phyloP scores from a whole-genome alignment of 2,888 invertebrate genomes.

The Belgica antarctica region DNA sequence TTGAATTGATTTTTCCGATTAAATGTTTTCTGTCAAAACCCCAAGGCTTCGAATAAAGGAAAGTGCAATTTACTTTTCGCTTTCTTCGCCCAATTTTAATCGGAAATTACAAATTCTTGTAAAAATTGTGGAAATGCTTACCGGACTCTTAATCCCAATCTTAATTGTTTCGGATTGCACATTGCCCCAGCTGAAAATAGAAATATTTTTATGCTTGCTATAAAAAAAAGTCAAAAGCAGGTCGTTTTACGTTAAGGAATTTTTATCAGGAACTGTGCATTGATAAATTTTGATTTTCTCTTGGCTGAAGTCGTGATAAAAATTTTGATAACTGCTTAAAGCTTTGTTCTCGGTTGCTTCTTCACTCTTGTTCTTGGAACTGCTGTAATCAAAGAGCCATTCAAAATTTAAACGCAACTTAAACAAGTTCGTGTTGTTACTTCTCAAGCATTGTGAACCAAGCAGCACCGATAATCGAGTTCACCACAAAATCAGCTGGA shows the following conservation, averaged over 20 bases:
- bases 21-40: no score
- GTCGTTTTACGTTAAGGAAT: constrained; percentile 7
- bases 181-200: constrained; percentile 20
- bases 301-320: not conserved
- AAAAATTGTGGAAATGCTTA: not conserved
- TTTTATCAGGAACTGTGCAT: not conserved
- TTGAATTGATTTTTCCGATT: no score
- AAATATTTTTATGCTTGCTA: not conserved
- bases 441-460: constrained; percentile 46
- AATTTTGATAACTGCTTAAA: not conserved
- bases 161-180: constrained; percentile 10
- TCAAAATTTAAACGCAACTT: not conserved
- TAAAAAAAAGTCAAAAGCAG: not conserved
- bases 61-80: no score
- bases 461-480: constrained; percentile 47
- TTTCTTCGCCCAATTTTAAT: not conserved
- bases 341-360: not conserved
- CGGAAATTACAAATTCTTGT: not conserved
- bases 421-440: not conserved
- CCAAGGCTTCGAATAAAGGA: no score
- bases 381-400: constrained; percentile 1
- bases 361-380: not conserved
- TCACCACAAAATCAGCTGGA: constrained; percentile 49
- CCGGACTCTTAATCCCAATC: not conserved
- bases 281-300: constrained; percentile 29